These are phyloP conservation scores for Pseudonaja textilis DNA, from an alignment of 2,113 vertebrate species.

Conservation along the genomic window DNA sequence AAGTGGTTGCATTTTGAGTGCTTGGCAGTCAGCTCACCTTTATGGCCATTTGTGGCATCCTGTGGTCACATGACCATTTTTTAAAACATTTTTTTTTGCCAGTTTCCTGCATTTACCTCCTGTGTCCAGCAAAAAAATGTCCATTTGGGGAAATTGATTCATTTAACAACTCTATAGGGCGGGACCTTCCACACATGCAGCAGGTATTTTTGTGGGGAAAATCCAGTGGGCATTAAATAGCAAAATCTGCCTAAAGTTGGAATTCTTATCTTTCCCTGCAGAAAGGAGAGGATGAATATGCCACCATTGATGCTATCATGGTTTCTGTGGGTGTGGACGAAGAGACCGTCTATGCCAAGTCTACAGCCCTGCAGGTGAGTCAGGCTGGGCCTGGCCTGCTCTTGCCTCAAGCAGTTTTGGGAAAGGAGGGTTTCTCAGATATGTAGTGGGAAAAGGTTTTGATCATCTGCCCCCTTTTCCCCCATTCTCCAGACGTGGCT, in stretches of 20 bases:
- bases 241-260: background rate
- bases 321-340: conserved; percentile 92
- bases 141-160: background rate
- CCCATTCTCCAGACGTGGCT: conserved; percentile 82
- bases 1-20: background rate
- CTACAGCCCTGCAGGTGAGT: conserved; percentile 88
- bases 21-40: background rate
- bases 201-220: no score
- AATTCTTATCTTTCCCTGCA: conserved; percentile 45
- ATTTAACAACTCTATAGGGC: background rate
- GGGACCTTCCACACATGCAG: background rate
- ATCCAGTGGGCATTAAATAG: background rate
- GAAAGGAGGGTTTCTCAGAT: background rate
- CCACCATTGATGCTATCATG: conserved; percentile 85
- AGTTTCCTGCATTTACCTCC: background rate
- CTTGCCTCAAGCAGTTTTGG: background rate
- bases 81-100: no score
- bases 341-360: conserved; percentile 92
- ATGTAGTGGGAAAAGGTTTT: background rate
- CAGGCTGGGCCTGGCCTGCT: no score
- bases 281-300: conserved; percentile 91
- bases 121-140: background rate
- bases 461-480: background rate
- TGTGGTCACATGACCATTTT: background rate
- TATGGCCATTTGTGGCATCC: background rate